A percentile compares a stretch with the other conserved stretches of the same genome.
These are phyloP conservation scores for Ophiothrix spiculata DNA, from an alignment of 35 echinoderm and acorn worm genomes.

Conservation along the genomic window DNA sequence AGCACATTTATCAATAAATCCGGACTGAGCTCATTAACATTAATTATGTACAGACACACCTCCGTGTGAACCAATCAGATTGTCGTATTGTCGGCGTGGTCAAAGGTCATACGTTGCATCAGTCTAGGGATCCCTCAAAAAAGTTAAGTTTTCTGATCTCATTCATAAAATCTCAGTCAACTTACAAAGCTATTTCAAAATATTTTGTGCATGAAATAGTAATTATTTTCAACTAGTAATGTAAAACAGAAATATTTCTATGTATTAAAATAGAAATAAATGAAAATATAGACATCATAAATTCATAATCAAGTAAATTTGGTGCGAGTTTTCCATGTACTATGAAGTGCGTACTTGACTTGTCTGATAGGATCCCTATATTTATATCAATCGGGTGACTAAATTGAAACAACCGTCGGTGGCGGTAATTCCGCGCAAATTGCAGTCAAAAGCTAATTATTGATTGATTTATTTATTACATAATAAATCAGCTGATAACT, in stretches of 20 bases:
- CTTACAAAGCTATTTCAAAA: neutral
- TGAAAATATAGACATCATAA: neutral
- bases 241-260: neutral
- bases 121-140: neutral
- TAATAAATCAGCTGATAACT: neutral
- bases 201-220: neutral
- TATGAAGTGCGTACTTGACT: neutral
- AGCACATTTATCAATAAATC: conserved; percentile 12
- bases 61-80: neutral
- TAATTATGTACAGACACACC: neutral
- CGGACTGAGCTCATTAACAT: neutral
- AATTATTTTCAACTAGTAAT: neutral
- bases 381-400: neutral
- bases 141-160: neutral
- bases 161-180: neutral
- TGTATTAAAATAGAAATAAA: neutral
- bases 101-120: neutral
- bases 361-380: neutral
- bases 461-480: neutral
- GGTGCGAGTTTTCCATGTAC: neutral
- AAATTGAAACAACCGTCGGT: neutral
- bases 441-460: too few relatives aligned
- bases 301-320: neutral
- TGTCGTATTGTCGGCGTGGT: neutral
- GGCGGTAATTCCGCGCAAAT: neutral